These are phyloP conservation scores for Narcine bancroftii DNA, from an alignment of 2,113 vertebrate genomes.

Conservation along the genomic window DNA sequence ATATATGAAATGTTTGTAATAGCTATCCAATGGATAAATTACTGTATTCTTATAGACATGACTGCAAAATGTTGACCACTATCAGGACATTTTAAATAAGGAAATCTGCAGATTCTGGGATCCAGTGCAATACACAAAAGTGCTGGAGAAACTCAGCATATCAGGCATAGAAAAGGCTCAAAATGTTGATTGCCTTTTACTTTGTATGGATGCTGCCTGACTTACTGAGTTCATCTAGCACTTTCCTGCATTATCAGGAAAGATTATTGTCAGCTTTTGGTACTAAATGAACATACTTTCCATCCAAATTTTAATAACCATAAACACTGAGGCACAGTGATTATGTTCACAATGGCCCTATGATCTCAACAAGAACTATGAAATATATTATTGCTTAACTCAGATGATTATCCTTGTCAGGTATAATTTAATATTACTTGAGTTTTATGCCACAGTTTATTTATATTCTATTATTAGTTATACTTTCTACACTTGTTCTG, in stretches of 20 bases:
- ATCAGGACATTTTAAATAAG: too few species aligned
- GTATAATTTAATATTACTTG: background rate
- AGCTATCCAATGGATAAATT: background rate
- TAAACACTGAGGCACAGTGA: background rate
- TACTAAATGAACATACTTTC: background rate
- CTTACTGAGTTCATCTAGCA: too few species aligned
- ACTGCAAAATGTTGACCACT: background rate
- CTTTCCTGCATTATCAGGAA: background rate
- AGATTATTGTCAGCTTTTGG: background rate
- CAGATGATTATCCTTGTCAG: background rate
- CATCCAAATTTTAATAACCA: background rate
- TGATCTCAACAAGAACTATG: background rate
- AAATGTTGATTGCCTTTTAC: too few species aligned
- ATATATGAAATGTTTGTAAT: background rate
- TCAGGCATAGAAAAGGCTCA: too few species aligned
- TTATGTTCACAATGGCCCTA: background rate
- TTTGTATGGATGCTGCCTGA: too few species aligned
- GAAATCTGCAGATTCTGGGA: too few species aligned
- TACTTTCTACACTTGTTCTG: background rate
- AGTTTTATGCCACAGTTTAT: background rate
- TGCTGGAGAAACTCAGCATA: too few species aligned
- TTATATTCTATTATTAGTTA: background rate
- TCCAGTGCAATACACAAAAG: too few species aligned
- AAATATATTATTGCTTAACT: background rate
- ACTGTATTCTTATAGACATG: background rate